Conservation (phyloP, 2,888 invertebrate species). For the Torymus auratus region DNA sequence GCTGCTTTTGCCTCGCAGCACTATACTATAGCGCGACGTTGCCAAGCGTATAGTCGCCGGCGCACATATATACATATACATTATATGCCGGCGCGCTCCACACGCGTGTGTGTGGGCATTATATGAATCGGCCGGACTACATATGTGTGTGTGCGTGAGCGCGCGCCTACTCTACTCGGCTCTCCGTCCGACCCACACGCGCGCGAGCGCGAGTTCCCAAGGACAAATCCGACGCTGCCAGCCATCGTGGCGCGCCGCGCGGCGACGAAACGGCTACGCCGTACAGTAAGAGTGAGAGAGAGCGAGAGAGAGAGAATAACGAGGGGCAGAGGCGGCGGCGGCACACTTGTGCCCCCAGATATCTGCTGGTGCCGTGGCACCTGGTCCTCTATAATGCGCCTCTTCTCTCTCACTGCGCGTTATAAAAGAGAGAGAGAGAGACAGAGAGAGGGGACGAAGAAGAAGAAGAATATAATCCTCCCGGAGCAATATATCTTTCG, state of each 20-base stretch:
- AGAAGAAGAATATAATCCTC: neutral
- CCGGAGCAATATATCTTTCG: no score
- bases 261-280: conserved; percentile 36
- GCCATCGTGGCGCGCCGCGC: conserved; percentile 73
- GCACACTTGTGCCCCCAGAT: no score
- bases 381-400: conserved; percentile 5
- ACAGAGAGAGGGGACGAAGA: neutral
- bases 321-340: neutral
- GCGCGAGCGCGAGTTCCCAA: conserved; percentile 65
- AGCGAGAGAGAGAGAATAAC: conserved; percentile 33
- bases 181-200: conserved; percentile 4
- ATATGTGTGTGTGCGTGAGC: neutral
- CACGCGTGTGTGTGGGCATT: neutral
- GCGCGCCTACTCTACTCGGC: neutral
- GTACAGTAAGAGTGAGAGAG: conserved; percentile 43
- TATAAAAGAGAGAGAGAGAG: conserved; percentile 3
- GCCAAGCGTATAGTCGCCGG: conserved; percentile 65
- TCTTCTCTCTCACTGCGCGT: conserved; percentile 17
- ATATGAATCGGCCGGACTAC: no score
- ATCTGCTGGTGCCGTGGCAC: neutral
- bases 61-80: conserved; percentile 12
- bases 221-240: conserved; percentile 75
- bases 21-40: conserved; percentile 61
- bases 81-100: conserved; percentile 60
- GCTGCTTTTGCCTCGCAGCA: no score